phyloP scores from a whole-genome alignment of 2,888 invertebrate genomes.

The Cheilosia grossa region DNA sequence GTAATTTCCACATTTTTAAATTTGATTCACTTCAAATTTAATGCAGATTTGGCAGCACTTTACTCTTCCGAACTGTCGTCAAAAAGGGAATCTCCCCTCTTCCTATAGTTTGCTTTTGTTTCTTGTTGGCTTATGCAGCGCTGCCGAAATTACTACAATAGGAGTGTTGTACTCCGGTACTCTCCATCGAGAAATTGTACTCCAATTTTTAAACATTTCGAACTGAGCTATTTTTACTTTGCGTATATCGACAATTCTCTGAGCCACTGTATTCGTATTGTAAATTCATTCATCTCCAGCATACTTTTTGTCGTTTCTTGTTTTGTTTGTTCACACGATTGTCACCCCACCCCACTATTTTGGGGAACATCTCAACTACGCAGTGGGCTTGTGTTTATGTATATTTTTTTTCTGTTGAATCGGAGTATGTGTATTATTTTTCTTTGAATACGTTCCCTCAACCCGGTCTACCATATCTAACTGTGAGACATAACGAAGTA shows the following conservation, averaged over 20 bases:
- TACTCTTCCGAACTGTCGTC: too few relatives aligned
- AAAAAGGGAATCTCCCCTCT: too few relatives aligned
- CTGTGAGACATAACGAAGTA: background rate
- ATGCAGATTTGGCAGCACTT: too few relatives aligned
- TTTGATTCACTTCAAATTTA: too few relatives aligned
- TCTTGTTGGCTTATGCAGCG: too few relatives aligned
- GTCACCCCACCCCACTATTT: slow-evolving; percentile 59
- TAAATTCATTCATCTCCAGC: slow-evolving; percentile 43
- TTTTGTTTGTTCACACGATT: slow-evolving; percentile 48
- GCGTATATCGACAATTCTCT: background rate
- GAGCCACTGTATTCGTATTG: slow-evolving; percentile 40
- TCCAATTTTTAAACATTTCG: too few relatives aligned
- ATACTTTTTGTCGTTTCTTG: background rate
- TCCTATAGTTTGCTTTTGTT: too few relatives aligned
- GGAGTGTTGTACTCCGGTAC: too few relatives aligned
- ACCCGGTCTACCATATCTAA: slow-evolving; percentile 16
- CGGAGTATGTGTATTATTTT: background rate
- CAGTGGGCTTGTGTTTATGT: background rate
- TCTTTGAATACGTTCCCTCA: background rate
- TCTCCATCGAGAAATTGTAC: too few relatives aligned
- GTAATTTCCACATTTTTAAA: too few relatives aligned
- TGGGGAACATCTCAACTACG: slow-evolving; percentile 36
- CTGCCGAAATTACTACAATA: too few relatives aligned
- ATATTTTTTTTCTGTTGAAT: background rate
- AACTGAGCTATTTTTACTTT: too few relatives aligned